Percentiles rank a stretch among this genome's conserved stretches.
These are phyloP conservation scores for Rhineura floridana DNA, from an alignment of 2,113 vertebrate species.

Conservation along the genomic window DNA sequence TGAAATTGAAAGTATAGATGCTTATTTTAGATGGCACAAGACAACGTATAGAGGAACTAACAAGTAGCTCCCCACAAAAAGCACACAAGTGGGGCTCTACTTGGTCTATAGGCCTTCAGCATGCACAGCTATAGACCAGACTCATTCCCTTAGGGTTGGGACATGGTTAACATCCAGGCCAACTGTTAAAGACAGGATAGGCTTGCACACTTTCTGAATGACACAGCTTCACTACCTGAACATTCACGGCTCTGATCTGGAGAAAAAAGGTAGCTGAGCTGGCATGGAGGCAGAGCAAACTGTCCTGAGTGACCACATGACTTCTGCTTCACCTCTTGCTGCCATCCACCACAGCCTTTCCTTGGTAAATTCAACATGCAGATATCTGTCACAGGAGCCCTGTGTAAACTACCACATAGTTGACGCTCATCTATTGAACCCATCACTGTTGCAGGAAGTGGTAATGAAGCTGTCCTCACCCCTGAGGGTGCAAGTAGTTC, in stretches of 20 bases:
- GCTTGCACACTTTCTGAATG: background rate
- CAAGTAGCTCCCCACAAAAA: too few relatives aligned
- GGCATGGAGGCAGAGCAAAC: background rate
- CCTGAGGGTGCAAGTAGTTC: background rate
- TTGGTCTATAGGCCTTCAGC: too few relatives aligned
- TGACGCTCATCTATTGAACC: background rate
- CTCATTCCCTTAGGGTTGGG: background rate
- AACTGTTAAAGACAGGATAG: too few relatives aligned
- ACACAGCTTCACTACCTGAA: background rate
- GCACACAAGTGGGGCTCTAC: accelerated
- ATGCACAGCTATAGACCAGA: background rate
- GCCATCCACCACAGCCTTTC: background rate
- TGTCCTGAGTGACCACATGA: accelerated
- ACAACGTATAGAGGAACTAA: too few relatives aligned
- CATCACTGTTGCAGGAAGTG: background rate
- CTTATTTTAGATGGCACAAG: background rate
- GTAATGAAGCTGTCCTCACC: too few relatives aligned
- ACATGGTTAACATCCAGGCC: too few relatives aligned
- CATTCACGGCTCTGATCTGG: background rate
- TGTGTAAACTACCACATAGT: accelerated
- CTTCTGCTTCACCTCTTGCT: background rate
- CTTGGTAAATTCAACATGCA: background rate
- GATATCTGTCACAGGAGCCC: background rate
- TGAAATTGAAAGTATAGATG: background rate
- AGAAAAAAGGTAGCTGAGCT: too few relatives aligned